Evolutionary conservation across 2,797 vertebrate genomes (phyloP).

Genomic region (Acanthurus lineatus): DNA sequence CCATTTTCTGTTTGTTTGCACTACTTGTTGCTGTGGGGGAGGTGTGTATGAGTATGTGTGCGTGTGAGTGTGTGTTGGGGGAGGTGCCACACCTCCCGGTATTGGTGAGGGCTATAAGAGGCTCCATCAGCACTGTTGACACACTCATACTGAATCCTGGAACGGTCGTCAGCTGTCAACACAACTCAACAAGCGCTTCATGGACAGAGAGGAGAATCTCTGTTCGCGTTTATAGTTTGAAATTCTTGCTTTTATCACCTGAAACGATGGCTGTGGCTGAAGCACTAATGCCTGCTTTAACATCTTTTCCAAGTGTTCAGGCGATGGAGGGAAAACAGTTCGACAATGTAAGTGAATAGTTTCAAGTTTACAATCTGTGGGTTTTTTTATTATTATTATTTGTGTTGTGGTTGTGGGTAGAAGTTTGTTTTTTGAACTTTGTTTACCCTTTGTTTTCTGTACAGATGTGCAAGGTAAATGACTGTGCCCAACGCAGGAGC

Average conservation of each 20-base stretch:
- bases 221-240: slow-evolving; percentile 8
- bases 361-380: fast-evolving
- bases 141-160: slow-evolving; percentile 54
- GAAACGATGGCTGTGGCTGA: slow-evolving; percentile 85
- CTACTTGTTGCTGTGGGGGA: background rate
- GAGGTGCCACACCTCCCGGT: slow-evolving; percentile 62
- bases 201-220: slow-evolving; percentile 41
- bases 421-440: background rate
- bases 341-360: slow-evolving; percentile 83
- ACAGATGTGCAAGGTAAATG: slow-evolving; percentile 76
- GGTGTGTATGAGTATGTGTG: background rate
- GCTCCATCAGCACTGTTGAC: slow-evolving; percentile 7
- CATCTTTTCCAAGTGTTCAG: slow-evolving; percentile 78
- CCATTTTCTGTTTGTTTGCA: slow-evolving; percentile 29
- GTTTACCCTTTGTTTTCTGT: background rate
- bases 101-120: slow-evolving; percentile 59
- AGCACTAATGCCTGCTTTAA: slow-evolving; percentile 80
- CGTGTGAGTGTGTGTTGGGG: background rate
- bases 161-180: background rate
- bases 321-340: slow-evolving; percentile 82
- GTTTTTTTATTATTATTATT: too few relatives aligned
- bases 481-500: slow-evolving; percentile 31
- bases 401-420: too few relatives aligned
- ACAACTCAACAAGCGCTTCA: background rate
- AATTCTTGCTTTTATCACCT: background rate